Base-by-base conservation (phyloP, 2,888 invertebrate genomes). In the Amphimallon solstitiale region DNA sequence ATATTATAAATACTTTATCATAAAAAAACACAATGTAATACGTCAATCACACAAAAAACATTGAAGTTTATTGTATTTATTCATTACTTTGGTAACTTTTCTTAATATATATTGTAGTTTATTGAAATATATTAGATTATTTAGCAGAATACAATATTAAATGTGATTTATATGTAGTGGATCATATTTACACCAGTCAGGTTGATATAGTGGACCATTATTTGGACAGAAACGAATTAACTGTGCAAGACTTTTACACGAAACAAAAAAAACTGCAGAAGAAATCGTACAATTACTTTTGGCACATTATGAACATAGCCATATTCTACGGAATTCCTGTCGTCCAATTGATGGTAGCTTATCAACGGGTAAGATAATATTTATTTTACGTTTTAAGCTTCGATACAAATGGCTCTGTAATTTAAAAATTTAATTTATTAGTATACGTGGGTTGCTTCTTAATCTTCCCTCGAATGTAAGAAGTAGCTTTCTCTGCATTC, bases 271-370 rank as follows among this genome's bases (percentile, higher is more conserved):
- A 84, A 69, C 84, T 86, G 67, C 81, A 90, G 21, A 84, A 85
- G 73, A 88, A 88, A 74, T 88, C 90, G 52, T 86, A 85, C 65
- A 84, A 90, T 35, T 92, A 91, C 76, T 85, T 91, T 69, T 92
- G 92, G 89, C 92, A 89, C 74, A 88, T 90, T 0, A 78, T 90
- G 4, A 94, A 92, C 0, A 89, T 95, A 35, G 90, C 93, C 0
- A 87, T 94, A 19, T 95, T 95, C 76, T 95, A 95, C 80, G 89
- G 91, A 0, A 83, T 95, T 65, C 95, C 95, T 0, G 95, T 94
- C 0, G 87, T 94, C 0, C 95, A 95, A 76, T 83, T 95, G 10
- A 90, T 95, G 5, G 84, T 92, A 49, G 92, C 91, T 0, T 93
- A 94, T 76, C 93, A 94, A 76, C 83, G 84, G 83, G 92, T 87